These are phyloP conservation scores for Alexandromys fortis DNA, from an alignment of 2,113 vertebrate species.

Conservation along the genomic window DNA sequence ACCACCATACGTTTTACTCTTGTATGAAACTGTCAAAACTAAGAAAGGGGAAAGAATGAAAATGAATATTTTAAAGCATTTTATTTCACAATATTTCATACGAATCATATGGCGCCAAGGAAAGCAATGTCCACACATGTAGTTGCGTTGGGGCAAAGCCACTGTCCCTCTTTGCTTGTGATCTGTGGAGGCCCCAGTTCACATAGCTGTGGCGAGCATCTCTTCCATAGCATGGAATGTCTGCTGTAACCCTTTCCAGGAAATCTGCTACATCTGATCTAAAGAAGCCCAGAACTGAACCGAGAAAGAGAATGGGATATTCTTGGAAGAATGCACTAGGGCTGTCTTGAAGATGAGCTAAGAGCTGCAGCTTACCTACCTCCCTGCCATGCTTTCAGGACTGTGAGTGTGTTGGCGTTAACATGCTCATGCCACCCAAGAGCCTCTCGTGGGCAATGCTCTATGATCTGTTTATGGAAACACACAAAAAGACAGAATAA, in stretches of 20 bases:
- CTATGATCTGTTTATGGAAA: neutral
- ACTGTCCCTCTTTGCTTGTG: fast-evolving
- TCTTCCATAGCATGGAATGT: neutral
- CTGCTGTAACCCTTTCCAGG: neutral
- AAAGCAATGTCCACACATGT: neutral
- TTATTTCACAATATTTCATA: neutral
- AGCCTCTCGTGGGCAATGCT: neutral
- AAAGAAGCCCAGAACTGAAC: neutral
- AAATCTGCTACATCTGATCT: neutral
- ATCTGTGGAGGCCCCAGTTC: neutral
- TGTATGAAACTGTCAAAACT: neutral
- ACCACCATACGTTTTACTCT: no score
- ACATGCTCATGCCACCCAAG: neutral
- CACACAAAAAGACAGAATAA: neutral
- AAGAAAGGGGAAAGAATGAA: neutral
- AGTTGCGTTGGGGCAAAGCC: neutral
- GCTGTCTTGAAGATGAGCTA: neutral
- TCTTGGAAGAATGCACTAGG: neutral
- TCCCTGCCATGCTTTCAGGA: no score
- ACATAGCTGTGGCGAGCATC: neutral
- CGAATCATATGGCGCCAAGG: neutral
- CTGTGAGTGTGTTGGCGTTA: neutral
- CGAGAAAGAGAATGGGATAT: neutral
- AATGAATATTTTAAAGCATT: neutral
- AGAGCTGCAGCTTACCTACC: neutral